Evolutionary conservation across 2,888 invertebrate species (phyloP), one percentile per base, ranked within the genome.

Genomic region (Metallyticus violacea): DNA sequence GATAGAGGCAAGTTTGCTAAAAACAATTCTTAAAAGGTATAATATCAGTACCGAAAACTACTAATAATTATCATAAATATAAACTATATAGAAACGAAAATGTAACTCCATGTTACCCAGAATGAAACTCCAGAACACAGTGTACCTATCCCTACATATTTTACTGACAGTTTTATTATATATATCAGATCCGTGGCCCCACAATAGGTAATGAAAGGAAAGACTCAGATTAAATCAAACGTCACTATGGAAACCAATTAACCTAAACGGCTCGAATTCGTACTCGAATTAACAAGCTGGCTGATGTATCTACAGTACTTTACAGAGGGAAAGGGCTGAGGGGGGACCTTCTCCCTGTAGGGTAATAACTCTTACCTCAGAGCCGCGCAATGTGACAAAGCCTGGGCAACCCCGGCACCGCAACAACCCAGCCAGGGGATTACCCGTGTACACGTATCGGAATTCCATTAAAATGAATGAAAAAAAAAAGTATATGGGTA

Each of bases 341-440:
- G 7, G 6, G 81, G 27, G 27, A 30, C 29, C 29, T 29, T 29
- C n/a, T 82, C 82, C 82, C 82, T 76, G 82, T 82, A 76, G 82
- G 62, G 82, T 82, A 82, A 82, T 82, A 82, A 82, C 76, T 82
- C 82, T 82, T 76, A 82, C 82, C 82, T 82, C 76, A 76, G 62
- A 15, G 27, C 82, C 26, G 30, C 27, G 82, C 30, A 82, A 82
- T 82, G 76, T 76, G 62, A 82, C 82, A 82, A 82, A 40, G 76
- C 26, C 62, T 62, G 40, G 40, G 40, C 40, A 62, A 62, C 40
- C 40, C 22, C 40, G 40, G 15, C 40, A 62, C 40, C 40, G 40
- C 40, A 62, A 62, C 40, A 0, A 62, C 40, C 40, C 22, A 62
- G 40, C 40, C 40, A 62, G 40, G 40, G 40, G 15, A 62, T 62